A percentile compares a stretch with the other conserved stretches of the same genome.
phyloP scores from a whole-genome alignment of 2,888 invertebrate genomes.

The Sphecodes monilicornis region DNA sequence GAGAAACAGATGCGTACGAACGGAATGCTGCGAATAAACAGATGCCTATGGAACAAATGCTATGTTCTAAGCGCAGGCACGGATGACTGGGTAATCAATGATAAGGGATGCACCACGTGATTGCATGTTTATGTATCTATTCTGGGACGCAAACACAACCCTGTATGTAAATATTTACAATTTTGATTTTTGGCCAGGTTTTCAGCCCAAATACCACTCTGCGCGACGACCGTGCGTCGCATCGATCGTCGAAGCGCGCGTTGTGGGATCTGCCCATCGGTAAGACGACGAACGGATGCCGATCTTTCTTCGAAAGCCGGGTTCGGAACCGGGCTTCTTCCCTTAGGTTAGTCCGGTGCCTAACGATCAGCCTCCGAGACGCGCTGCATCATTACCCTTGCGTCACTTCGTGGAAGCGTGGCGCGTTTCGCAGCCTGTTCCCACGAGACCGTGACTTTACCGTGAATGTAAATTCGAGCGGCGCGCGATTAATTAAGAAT shows the following conservation, averaged over 20 bases:
- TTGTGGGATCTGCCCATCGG: not conserved
- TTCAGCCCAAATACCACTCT: too few species aligned
- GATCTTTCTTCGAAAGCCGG: constrained; percentile 28
- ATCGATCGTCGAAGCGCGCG: not conserved
- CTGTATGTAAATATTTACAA: too few species aligned
- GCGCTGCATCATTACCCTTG: constrained; percentile 52
- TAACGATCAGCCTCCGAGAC: constrained; percentile 39
- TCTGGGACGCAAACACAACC: too few species aligned
- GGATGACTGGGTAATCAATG: too few species aligned
- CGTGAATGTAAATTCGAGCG: constrained; percentile 45
- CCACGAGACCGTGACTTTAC: constrained; percentile 56
- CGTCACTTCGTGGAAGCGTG: constrained; percentile 45
- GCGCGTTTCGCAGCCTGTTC: constrained; percentile 32
- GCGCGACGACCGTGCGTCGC: too few species aligned
- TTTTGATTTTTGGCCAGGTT: too few species aligned
- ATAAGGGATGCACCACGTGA: too few species aligned
- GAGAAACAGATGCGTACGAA: too few species aligned
- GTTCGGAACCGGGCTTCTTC: not conserved
- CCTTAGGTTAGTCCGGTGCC: constrained; percentile 1
- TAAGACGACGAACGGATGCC: not conserved
- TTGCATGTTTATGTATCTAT: too few species aligned
- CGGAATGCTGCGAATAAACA: too few species aligned
- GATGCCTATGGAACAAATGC: too few species aligned
- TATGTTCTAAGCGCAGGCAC: too few species aligned
- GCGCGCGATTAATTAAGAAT: constrained; percentile 65